phyloP scores from a whole-genome alignment of 2,888 invertebrate species.

The Caenorhabditis macrosperma region DNA sequence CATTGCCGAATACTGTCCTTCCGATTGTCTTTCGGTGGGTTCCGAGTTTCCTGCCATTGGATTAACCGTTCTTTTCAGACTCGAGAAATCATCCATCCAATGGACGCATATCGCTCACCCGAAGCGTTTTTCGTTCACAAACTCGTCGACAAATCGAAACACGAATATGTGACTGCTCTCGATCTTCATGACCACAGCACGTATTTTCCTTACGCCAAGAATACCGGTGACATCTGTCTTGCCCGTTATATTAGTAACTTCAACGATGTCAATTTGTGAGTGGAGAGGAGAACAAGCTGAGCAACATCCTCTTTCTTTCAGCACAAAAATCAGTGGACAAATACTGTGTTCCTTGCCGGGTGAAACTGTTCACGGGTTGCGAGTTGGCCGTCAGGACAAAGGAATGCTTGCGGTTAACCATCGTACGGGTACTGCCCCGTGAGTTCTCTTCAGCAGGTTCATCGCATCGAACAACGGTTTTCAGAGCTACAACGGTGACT shows the following conservation, averaged over 20 bases:
- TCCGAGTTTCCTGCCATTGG: no score
- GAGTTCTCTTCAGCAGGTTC: not conserved
- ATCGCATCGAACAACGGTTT: not conserved
- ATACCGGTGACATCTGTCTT: conserved; percentile 41
- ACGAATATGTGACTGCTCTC: conserved; percentile 48
- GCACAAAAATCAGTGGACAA: conserved; percentile 54
- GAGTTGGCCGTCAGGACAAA: conserved; percentile 41
- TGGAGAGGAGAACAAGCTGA: not conserved
- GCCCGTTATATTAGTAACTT: conserved; percentile 55
- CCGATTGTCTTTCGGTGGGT: conserved; percentile 49
- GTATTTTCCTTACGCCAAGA: conserved; percentile 54
- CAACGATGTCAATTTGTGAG: conserved; percentile 57
- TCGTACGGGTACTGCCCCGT: conserved; percentile 31
- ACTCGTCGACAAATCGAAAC: conserved; percentile 19
- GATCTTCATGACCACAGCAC: conserved; percentile 56
- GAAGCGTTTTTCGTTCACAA: conserved; percentile 41
- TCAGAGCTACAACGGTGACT: conserved; percentile 43
- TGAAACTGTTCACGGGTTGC: conserved; percentile 33
- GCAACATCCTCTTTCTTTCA: conserved; percentile 3
- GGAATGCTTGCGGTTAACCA: conserved; percentile 46
- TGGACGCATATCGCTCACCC: conserved; percentile 22
- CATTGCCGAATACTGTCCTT: conserved; percentile 50
- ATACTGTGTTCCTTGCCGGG: conserved; percentile 31
- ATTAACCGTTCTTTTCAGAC: no score
- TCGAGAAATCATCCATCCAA: conserved; percentile 53